These are phyloP conservation scores for Anhinga anhinga DNA, from an alignment of 2,113 vertebrate species.

Conservation along the genomic window DNA sequence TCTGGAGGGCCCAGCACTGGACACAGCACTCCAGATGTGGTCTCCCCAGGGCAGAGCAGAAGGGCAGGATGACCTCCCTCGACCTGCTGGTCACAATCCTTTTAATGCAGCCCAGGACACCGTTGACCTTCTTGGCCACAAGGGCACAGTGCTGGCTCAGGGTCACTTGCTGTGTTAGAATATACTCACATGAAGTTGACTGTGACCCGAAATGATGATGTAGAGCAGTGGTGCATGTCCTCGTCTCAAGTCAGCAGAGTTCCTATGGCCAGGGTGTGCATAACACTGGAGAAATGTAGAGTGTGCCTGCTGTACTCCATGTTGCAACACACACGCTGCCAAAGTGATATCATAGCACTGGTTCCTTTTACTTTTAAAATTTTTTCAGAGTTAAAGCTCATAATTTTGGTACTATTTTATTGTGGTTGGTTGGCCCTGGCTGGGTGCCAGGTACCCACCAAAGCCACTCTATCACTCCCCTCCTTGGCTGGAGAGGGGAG, in stretches of 20 bases:
- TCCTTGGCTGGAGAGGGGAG: too few species aligned
- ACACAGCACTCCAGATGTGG: too few species aligned
- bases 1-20: too few species aligned
- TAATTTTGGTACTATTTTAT: not conserved
- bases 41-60: too few species aligned
- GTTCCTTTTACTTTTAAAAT: not conserved
- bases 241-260: not conserved
- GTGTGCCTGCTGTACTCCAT: too few species aligned
- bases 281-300: accelerated
- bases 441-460: too few species aligned
- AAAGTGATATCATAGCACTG: not conserved
- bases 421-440: not conserved
- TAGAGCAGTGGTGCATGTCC: not conserved
- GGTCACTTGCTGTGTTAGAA: not conserved
- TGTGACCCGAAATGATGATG: not conserved
- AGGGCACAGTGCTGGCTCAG: too few species aligned
- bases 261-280: not conserved
- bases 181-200: not conserved
- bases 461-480: too few species aligned
- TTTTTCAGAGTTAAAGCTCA: not conserved
- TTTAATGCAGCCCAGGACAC: too few species aligned
- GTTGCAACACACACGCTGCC: not conserved
- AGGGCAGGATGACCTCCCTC: too few species aligned
- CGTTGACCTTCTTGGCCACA: too few species aligned
- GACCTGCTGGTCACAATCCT: too few species aligned